These are phyloP conservation scores for Drosophila watanabei DNA, from an alignment of 1,140 invertebrate genomes.

Conservation along the genomic window DNA sequence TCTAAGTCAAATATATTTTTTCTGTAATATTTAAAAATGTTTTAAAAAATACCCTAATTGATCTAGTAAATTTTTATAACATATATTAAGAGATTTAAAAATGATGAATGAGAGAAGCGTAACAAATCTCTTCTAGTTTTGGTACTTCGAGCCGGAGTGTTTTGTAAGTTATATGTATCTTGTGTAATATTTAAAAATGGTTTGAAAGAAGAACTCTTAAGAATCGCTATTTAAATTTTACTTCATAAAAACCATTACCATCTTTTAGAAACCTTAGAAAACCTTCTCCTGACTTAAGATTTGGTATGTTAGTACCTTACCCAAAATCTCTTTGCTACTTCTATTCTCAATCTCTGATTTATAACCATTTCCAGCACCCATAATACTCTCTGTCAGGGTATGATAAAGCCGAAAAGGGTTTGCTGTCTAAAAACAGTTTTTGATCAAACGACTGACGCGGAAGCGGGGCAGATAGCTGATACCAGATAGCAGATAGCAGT, in stretches of 20 bases:
- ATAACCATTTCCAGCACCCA: neutral
- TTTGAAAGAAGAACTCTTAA: neutral
- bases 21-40: neutral
- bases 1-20: neutral
- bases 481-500: conserved; percentile 22
- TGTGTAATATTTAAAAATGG: neutral
- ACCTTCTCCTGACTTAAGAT: neutral
- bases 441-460: conserved; percentile 50
- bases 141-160: too few species aligned
- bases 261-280: neutral
- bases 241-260: neutral
- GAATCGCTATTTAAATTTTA: too few species aligned
- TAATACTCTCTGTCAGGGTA: neutral
- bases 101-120: too few species aligned
- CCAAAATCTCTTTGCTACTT: neutral
- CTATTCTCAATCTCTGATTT: neutral
- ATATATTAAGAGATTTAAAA: too few species aligned
- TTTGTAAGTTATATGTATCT: neutral
- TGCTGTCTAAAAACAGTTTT: conserved; percentile 36
- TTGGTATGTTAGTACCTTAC: neutral
- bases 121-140: neutral
- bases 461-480: conserved; percentile 36
- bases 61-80: too few species aligned
- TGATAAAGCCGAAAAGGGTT: conserved; percentile 30
- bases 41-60: too few species aligned